Conservation (phyloP, 2,797 vertebrate species). For the Salarias fasciatus region DNA sequence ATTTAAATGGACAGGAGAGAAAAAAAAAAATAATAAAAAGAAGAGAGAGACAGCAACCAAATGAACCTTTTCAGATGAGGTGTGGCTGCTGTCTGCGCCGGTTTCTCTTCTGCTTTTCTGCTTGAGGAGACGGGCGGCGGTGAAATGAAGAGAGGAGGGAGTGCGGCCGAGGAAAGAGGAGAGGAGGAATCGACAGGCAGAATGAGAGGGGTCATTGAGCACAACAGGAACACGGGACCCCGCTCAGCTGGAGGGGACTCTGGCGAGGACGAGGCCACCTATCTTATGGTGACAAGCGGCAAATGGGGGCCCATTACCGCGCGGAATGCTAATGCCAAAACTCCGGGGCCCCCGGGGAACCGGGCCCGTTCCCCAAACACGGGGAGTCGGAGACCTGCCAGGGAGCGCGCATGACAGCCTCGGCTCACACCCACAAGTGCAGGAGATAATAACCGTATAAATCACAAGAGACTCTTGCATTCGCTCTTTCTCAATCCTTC, state of each 20-base stretch:
- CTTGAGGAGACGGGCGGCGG: slow-evolving; percentile 19
- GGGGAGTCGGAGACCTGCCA: slow-evolving; percentile 60
- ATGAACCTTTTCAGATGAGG: slow-evolving; percentile 33
- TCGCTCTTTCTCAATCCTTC: slow-evolving; percentile 44
- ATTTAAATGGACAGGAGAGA: slow-evolving; percentile 2
- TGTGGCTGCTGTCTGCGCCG: slow-evolving; percentile 5
- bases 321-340: slow-evolving; percentile 78
- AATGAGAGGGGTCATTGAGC: slow-evolving; percentile 72
- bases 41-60: slow-evolving; percentile 29
- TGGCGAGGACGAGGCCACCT: slow-evolving; percentile 70
- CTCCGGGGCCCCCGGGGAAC: slow-evolving; percentile 61
- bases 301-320: slow-evolving; percentile 78
- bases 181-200: slow-evolving; percentile 59
- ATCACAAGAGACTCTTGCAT: slow-evolving; percentile 68
- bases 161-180: slow-evolving; percentile 5
- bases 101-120: slow-evolving; percentile 17
- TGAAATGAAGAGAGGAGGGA: slow-evolving; percentile 28
- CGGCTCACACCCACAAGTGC: slow-evolving; percentile 76
- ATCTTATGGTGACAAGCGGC: slow-evolving; percentile 80
- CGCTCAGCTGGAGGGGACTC: slow-evolving; percentile 74
- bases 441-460: slow-evolving; percentile 79
- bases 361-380: slow-evolving; percentile 62
- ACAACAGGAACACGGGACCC: slow-evolving; percentile 58
- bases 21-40: no score
- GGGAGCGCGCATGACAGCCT: slow-evolving; percentile 69